Evolutionary conservation across 2,797 vertebrate species (phyloP), one percentile per base, ranked within the genome.

Genomic region (Pipistrellus nathusii): DNA sequence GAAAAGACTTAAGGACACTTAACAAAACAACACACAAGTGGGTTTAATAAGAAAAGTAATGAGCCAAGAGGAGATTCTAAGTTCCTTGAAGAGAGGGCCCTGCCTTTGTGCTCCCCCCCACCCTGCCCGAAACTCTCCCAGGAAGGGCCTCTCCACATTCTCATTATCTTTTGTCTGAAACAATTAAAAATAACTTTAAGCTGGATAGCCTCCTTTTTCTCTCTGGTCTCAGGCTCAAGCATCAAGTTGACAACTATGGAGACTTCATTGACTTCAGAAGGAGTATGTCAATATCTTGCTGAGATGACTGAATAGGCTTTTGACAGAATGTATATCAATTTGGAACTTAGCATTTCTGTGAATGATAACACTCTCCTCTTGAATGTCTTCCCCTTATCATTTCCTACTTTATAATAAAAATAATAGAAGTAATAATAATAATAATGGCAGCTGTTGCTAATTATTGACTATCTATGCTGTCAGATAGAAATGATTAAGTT

Each of bases 1-100:
- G 93, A 94, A 91, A 85, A 93, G 81, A 75, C 85, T 96, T 82
- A 92, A 95, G 92, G 80, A 88, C 92, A 88, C 88, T 96, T 92
- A 81, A 86, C 69, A 84, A 84, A 92, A 41, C 66, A 86, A 84
- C 64, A 72, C 62, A 77, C 77, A 86, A 96, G 83, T 90, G 78
- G 75, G 59, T 77, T 81, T 90, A 93, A 87, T 41, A 13, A 81
- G 78, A 78, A 86, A 27, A 72, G 53, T 35, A 76, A 48, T 30
- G 77, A 94, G 88, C n/a, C 41, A 6, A 84, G 73, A n/a, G 12
- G 82, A 95, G 92, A 93, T 25, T 93, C 91, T 92, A 94, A 95
- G 92, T 91, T 96, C 51, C 91, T 95, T 94, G 94, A 95, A 71
- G 95, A 90, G 91, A 96, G 55, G 78, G 83, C 17, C 55, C 41